Evolutionary conservation across 2,888 invertebrate genomes (phyloP).

Genomic region (Holacanthella duospinosa): DNA sequence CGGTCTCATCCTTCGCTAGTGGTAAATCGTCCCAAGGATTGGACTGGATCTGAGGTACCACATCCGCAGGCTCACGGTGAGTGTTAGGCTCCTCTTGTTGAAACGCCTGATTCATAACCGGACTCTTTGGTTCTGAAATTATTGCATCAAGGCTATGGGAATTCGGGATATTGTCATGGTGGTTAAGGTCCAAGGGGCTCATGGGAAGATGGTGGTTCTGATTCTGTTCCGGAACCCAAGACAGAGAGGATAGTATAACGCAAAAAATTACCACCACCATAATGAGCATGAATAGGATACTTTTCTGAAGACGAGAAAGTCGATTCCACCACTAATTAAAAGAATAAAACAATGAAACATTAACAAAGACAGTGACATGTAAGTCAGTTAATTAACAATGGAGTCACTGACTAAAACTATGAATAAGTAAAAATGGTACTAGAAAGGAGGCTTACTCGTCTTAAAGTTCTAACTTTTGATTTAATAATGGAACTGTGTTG

Average conservation of each 20-base stretch:
- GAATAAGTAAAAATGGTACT: too few species aligned
- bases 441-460: conserved; percentile 27
- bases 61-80: neutral
- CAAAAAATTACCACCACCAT: conserved; percentile 13
- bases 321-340: conserved; percentile 58
- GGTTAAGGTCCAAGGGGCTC: too few species aligned
- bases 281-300: conserved; percentile 56
- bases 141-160: neutral
- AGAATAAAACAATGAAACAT: neutral
- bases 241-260: conserved; percentile 11
- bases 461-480: conserved; percentile 16
- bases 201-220: neutral
- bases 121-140: neutral
- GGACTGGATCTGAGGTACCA: neutral
- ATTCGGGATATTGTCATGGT: neutral
- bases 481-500: conserved; percentile 10
- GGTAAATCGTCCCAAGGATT: neutral
- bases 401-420: too few species aligned
- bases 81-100: neutral
- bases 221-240: conserved; percentile 15
- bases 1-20: neutral
- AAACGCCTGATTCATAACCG: neutral
- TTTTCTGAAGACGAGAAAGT: conserved; percentile 69
- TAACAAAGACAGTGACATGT: too few species aligned
- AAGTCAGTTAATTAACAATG: too few species aligned